Conservation (phyloP, 2,888 invertebrate genomes). For the Metacarcinus magister region DNA sequence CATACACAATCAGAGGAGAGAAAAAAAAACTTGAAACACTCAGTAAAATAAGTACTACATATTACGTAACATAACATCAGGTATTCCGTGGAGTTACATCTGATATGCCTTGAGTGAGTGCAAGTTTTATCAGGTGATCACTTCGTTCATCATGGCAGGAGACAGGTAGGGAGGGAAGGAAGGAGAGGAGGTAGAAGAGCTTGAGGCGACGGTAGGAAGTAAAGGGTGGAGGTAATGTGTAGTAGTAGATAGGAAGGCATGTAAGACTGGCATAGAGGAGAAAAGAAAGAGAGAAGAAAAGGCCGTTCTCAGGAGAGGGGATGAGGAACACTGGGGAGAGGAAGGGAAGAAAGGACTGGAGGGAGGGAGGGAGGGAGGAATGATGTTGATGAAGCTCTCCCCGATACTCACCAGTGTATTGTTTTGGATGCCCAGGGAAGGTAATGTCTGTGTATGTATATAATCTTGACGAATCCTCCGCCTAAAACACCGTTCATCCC, state of each 20-base stretch:
- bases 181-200: neutral
- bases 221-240: neutral
- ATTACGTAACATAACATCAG: no score
- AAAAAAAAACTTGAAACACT: neutral
- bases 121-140: neutral
- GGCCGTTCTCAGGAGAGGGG: neutral
- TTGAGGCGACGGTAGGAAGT: neutral
- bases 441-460: neutral
- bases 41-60: neutral
- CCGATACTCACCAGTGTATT: neutral
- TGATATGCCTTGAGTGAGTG: neutral
- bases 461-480: neutral
- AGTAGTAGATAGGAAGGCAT: neutral
- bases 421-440: neutral
- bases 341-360: neutral
- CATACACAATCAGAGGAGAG: no score
- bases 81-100: neutral
- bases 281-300: neutral
- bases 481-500: neutral
- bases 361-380: neutral
- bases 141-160: neutral
- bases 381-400: neutral
- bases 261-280: neutral
- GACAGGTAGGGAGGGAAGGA: neutral
- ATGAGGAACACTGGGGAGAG: neutral